Evolutionary conservation across 1,140 invertebrate species (phyloP).

Genomic region (Macrobrachium rosenbergii): DNA sequence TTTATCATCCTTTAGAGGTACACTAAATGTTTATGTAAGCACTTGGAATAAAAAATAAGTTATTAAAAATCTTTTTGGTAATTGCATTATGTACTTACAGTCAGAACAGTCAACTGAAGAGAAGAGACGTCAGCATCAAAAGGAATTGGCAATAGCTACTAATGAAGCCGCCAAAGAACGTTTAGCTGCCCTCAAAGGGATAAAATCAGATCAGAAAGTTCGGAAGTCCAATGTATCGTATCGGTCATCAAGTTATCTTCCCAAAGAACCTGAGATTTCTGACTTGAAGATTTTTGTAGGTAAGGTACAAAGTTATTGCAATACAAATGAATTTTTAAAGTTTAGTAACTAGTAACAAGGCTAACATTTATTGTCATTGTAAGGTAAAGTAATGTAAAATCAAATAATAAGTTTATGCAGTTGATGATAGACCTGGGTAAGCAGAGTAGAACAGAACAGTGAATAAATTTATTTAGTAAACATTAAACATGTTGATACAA

Average conservation of each 20-base stretch:
- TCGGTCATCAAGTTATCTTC: slow-evolving; percentile 92
- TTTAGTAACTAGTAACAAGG: no score
- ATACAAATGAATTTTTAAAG: no score
- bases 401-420: no score
- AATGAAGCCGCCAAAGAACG: slow-evolving; percentile 95
- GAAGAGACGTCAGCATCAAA: slow-evolving; percentile 96
- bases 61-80: neutral
- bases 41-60: no score
- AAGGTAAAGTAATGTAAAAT: no score
- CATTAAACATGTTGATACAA: no score
- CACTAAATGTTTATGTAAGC: no score
- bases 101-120: slow-evolving; percentile 96
- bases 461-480: no score
- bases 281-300: slow-evolving; percentile 96
- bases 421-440: no score
- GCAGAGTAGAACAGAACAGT: no score
- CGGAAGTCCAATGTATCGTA: slow-evolving; percentile 96
- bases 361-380: no score
- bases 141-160: slow-evolving; percentile 89
- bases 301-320: slow-evolving; percentile 70
- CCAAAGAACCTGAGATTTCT: slow-evolving; percentile 92
- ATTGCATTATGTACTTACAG: slow-evolving; percentile 68
- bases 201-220: slow-evolving; percentile 90
- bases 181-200: slow-evolving; percentile 87
- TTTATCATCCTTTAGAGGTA: no score